phyloP scores from a whole-genome alignment of 30 jellyfish, hydroid and myxozoan genomes.

The Chironex yamaguchii region DNA sequence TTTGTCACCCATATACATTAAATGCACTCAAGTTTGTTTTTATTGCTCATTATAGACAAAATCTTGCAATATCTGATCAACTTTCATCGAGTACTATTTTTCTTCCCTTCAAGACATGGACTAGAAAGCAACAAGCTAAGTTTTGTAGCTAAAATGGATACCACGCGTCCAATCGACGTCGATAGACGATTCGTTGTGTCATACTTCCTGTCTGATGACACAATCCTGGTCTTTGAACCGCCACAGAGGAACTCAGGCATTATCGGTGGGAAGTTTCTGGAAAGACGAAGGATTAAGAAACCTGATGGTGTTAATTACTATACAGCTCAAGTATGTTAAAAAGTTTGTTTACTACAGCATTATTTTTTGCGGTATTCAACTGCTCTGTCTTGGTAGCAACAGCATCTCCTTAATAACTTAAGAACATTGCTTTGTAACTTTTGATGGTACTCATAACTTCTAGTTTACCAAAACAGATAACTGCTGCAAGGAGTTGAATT shows the following conservation, averaged over 20 bases:
- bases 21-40: no score
- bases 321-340: slow-evolving; percentile 78
- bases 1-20: no score
- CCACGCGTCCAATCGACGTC: slow-evolving; percentile 84
- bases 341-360: not conserved
- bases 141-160: slow-evolving; percentile 91
- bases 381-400: not conserved
- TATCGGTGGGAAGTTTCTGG: slow-evolving; percentile 95
- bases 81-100: no score
- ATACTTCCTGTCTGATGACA: slow-evolving; percentile 92
- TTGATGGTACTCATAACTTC: no score
- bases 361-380: not conserved
- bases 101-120: slow-evolving; percentile 89
- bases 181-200: slow-evolving; percentile 95
- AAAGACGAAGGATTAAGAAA: slow-evolving; percentile 85
- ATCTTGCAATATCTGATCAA: no score
- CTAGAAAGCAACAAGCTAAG: slow-evolving; percentile 92
- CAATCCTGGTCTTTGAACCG: slow-evolving; percentile 91
- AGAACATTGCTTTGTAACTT: no score
- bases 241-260: slow-evolving; percentile 97
- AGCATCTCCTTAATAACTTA: no score
- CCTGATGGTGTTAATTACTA: slow-evolving; percentile 82
- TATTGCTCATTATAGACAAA: no score
- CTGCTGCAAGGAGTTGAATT: no score
- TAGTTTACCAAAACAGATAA: no score